Conservation (phyloP, 2,113 vertebrate genomes). For the Thryonomys swinderianus region DNA sequence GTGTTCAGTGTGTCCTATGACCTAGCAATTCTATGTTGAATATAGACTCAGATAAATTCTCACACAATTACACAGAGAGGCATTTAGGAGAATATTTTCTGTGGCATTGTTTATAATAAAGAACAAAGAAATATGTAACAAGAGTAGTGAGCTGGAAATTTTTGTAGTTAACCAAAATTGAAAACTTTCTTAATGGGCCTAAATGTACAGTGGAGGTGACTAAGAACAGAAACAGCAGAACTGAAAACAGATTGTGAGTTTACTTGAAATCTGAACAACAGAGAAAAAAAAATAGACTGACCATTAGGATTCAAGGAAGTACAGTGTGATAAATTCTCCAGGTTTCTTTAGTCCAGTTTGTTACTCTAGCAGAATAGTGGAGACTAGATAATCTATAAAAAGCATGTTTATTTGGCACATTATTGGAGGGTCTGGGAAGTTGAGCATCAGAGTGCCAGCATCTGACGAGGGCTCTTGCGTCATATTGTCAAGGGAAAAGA, state of each 20-base stretch:
- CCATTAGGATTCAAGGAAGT: background rate
- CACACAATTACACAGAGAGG: background rate
- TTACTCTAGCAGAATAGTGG: background rate
- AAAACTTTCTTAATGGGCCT: background rate
- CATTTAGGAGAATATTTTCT: background rate
- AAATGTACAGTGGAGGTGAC: background rate
- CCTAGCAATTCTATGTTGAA: background rate
- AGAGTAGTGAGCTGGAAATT: background rate
- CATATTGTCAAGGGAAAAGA: background rate
- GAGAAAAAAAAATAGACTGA: background rate
- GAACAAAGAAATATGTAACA: conserved; percentile 1
- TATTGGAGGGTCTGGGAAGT: background rate
- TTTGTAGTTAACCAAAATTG: background rate
- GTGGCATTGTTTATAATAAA: background rate
- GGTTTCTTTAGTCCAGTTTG: background rate
- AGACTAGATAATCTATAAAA: background rate
- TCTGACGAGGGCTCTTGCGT: background rate
- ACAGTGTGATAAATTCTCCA: background rate
- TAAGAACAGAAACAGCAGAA: background rate
- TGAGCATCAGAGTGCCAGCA: background rate
- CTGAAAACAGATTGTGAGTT: background rate
- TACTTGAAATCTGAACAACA: background rate
- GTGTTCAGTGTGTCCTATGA: background rate
- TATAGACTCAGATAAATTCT: background rate
- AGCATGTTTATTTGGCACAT: background rate